Percentiles rank a stretch among this genome's conserved stretches.
Evolutionary conservation across 2,888 invertebrate species (phyloP).

Genomic region (Romanomermis culicivorax): DNA sequence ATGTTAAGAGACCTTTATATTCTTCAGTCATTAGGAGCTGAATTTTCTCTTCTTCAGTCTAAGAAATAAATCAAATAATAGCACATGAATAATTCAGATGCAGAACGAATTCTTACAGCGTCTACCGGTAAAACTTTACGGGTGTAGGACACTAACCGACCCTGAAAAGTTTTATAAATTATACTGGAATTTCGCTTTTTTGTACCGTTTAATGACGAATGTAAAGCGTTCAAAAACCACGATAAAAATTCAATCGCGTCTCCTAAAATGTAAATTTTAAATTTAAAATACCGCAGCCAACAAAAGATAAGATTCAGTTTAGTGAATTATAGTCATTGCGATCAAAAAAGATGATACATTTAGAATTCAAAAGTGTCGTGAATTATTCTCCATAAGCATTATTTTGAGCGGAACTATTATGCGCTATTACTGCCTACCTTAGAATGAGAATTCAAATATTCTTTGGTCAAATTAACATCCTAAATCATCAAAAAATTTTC

Average conservation of each 20-base stretch:
- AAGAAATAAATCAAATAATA: slow-evolving; percentile 30
- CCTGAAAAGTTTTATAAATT: slow-evolving; percentile 74
- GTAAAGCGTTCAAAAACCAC: slow-evolving; percentile 90
- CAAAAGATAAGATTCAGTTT: slow-evolving; percentile 7
- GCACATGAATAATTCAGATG: not conserved
- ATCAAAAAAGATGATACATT: not conserved
- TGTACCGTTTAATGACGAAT: slow-evolving; percentile 74
- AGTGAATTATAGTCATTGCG: not conserved
- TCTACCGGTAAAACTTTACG: slow-evolving; percentile 81
- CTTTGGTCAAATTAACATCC: too few species aligned
- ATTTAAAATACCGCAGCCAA: too few species aligned
- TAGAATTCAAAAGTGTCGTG: not conserved
- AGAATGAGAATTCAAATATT: too few species aligned
- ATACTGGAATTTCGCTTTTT: slow-evolving; percentile 43
- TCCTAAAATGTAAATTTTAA: slow-evolving; percentile 37
- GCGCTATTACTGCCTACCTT: too few species aligned
- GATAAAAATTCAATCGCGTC: slow-evolving; percentile 93
- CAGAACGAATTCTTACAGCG: slow-evolving; percentile 22
- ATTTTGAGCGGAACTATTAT: too few species aligned
- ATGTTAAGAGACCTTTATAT: slow-evolving; percentile 41
- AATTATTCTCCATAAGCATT: too few species aligned
- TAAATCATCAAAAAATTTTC: too few species aligned
- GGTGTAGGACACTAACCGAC: slow-evolving; percentile 40
- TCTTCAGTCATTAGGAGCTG: slow-evolving; percentile 56
- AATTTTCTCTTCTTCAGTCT: slow-evolving; percentile 62